Percentiles rank a stretch among this genome's conserved stretches.
These are phyloP conservation scores for Helostoma temminkii DNA, from an alignment of 2,797 vertebrate genomes.

Conservation along the genomic window DNA sequence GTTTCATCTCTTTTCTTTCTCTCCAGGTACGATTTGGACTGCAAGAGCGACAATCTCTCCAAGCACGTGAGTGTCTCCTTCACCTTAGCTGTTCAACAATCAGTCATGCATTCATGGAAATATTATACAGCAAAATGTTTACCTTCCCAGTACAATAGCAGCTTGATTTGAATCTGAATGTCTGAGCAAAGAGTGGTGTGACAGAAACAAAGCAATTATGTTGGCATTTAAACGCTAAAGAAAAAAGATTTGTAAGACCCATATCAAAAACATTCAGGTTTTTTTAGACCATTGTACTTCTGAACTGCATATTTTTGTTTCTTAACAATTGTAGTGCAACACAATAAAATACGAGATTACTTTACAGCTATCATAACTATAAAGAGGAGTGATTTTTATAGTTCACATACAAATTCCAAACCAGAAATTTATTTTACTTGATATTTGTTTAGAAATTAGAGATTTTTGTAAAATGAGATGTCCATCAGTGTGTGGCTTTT, in stretches of 20 bases:
- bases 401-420: no score
- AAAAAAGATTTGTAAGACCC: background rate
- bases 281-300: background rate
- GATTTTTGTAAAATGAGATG: no score
- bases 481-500: no score
- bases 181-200: constrained; percentile 10
- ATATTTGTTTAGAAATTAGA: no score
- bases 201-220: constrained; percentile 19
- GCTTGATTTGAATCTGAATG: constrained; percentile 52
- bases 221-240: constrained; percentile 25
- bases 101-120: constrained; percentile 49
- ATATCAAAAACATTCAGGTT: background rate
- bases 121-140: constrained; percentile 39
- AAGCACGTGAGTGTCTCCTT: constrained; percentile 84
- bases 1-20: constrained; percentile 33
- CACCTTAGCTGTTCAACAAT: constrained; percentile 48
- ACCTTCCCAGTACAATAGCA: constrained; percentile 38
- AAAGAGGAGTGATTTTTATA: no score
- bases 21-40: constrained; percentile 85
- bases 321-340: background rate
- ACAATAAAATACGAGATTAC: no score
- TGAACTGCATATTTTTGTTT: background rate
- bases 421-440: no score
- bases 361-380: no score
- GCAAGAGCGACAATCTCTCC: constrained; percentile 87